A percentile compares a stretch with the other conserved stretches of the same genome.
Conservation (phyloP, 2,888 invertebrate genomes). For the Scotopteryx bipunctaria region DNA sequence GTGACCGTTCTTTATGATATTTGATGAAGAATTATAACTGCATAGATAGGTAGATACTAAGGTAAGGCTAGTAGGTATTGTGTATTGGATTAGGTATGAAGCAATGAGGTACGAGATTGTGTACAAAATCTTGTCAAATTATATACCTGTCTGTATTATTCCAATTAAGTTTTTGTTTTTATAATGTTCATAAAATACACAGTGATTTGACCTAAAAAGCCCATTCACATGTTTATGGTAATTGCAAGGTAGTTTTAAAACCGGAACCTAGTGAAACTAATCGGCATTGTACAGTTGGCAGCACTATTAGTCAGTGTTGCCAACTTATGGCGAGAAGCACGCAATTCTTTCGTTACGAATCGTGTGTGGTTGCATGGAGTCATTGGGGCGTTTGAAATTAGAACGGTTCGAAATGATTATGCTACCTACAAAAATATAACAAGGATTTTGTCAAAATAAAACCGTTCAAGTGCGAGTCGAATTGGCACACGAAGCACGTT, state of each 20-base stretch:
- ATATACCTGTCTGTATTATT: no score
- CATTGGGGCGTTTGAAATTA: conserved; percentile 14
- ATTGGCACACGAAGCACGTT: no score
- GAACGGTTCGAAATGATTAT: not conserved
- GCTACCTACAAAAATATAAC: no score
- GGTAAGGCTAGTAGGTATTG: no score
- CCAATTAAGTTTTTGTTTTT: no score
- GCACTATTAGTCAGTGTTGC: conserved; percentile 65
- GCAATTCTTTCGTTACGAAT: conserved; percentile 53
- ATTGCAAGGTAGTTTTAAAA: conserved; percentile 30
- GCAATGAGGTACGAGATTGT: no score
- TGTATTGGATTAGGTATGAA: not conserved
- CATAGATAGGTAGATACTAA: no score
- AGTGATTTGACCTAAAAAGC: conserved; percentile 32
- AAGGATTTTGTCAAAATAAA: no score
- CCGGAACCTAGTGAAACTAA: conserved; percentile 47
- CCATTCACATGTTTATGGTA: conserved; percentile 27
- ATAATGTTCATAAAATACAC: not conserved
- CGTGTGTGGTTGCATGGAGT: conserved; percentile 29
- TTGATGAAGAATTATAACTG: no score
- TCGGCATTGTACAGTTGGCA: conserved; percentile 53
- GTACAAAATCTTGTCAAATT: no score
- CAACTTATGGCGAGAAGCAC: conserved; percentile 47
- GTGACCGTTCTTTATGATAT: not conserved
- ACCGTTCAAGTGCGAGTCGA: no score